Base-by-base conservation (phyloP, 2,797 vertebrate species). In the Champsocephalus gunnari region DNA sequence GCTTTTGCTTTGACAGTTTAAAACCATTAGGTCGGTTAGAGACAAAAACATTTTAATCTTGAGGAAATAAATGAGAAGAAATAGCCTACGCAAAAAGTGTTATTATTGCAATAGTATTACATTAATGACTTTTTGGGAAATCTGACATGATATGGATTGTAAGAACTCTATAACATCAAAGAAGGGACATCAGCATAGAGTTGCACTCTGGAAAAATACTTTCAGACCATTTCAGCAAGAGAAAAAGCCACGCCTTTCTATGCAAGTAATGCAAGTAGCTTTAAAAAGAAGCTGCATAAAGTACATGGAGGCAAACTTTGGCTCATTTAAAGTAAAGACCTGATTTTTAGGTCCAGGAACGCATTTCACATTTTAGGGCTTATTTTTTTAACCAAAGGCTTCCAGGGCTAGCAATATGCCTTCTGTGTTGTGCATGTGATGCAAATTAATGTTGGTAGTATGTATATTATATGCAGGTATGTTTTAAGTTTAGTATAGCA, bases 111-210 rank as follows among this genome's bases (percentile, higher is more conserved):
- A 59, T 4, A 61, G 43, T 45, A 44, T 45, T 57, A 73, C 79
- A 85, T 87, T 73, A 80, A 90, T 76, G 53, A 32, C 53, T 59
- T 68, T 78, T 64, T 66, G 21, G 47, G 55, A 81, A 81, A 79
- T 79, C 61, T 87, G 70, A 84, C 50, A 77, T 47, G 21, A 58
- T 81, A 79, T 82, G 49, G 82, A 84, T 90, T 43, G 50, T 51
- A n/a, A 24, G 32, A 62, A 41, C 54, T 62, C 47, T 43, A 54
- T 43, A 76, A 81, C 13, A 67, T 53, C 57, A 81, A 79, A 81
- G 38, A 70, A 60, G 47, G 64, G 53, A 63, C n/a, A 74, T 58
- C 32, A 72, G 43, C 66, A 64, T 8, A 32, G 13, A 79, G 5
- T 16, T 71, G 17, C 32, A 59, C 65, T 68, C 43, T n/a, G 41